A percentile compares a stretch with the other conserved stretches of the same genome.
These are phyloP conservation scores for Chaetodon trifasciatus DNA, from an alignment of 2,797 vertebrate genomes.

Conservation along the genomic window DNA sequence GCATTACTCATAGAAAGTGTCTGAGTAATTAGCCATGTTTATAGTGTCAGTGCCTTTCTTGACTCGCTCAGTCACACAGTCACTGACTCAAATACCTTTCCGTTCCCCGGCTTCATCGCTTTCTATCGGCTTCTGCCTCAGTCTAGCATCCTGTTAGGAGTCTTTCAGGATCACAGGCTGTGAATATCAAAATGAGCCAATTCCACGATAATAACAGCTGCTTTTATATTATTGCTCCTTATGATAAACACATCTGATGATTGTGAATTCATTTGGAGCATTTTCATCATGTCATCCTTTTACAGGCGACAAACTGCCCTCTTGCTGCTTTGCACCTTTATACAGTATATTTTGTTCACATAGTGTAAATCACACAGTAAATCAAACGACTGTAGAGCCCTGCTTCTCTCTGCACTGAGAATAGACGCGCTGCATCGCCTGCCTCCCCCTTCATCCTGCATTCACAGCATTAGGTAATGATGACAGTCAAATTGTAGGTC, in stretches of 20 bases:
- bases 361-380: background rate
- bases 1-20: background rate
- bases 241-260: background rate
- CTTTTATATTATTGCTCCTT: no score
- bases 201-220: no score
- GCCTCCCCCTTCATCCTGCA: constrained; percentile 13
- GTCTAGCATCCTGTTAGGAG: no score
- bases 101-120: background rate
- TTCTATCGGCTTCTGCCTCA: background rate
- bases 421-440: constrained; percentile 10
- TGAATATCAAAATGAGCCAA: no score
- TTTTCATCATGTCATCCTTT: background rate
- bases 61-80: background rate
- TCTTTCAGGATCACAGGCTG: no score
- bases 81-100: background rate
- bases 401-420: constrained; percentile 10
- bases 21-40: background rate
- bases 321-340: background rate
- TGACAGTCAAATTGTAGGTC: constrained; percentile 83
- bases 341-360: background rate
- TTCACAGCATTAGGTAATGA: constrained; percentile 74
- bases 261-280: background rate
- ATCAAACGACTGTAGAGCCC: background rate
- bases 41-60: background rate
- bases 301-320: background rate